phyloP scores from a whole-genome alignment of 2,113 vertebrate species.

The Maccullochella peelii region DNA sequence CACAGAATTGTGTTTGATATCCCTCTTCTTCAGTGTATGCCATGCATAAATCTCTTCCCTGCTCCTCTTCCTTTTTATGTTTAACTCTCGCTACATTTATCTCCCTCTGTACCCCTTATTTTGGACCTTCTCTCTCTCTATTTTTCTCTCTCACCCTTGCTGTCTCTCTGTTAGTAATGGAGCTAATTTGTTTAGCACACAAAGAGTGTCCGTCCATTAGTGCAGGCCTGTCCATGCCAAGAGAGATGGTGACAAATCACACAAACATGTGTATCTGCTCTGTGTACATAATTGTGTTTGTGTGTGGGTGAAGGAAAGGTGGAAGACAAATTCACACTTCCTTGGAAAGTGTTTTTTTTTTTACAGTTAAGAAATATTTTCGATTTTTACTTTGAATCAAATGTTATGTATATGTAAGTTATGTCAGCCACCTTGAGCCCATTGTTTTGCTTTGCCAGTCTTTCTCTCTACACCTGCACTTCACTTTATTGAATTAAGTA shows the following conservation, averaged over 20 bases:
- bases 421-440: not conserved
- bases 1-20: constrained; percentile 46
- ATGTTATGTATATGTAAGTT: not conserved
- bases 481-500: constrained; percentile 46
- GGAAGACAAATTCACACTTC: not conserved
- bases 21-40: constrained; percentile 25
- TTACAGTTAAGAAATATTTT: not conserved
- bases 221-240: constrained; percentile 65
- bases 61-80: constrained; percentile 56
- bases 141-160: constrained; percentile 69
- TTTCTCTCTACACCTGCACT: constrained; percentile 26
- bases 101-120: constrained; percentile 39
- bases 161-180: constrained; percentile 80
- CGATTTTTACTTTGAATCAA: not conserved
- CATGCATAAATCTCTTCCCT: constrained; percentile 37
- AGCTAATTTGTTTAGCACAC: constrained; percentile 87
- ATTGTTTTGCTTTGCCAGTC: not conserved
- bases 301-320: constrained; percentile 8
- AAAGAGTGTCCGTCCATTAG: constrained; percentile 85
- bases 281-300: constrained; percentile 44
- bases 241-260: constrained; percentile 84
- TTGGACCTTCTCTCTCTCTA: constrained; percentile 15
- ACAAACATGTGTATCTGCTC: constrained; percentile 56
- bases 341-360: not conserved
- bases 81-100: constrained; percentile 45